A percentile compares a stretch with the other conserved stretches of the same genome.
Evolutionary conservation across 2,797 vertebrate genomes (phyloP).

Genomic region (Manis pentadactyla): DNA sequence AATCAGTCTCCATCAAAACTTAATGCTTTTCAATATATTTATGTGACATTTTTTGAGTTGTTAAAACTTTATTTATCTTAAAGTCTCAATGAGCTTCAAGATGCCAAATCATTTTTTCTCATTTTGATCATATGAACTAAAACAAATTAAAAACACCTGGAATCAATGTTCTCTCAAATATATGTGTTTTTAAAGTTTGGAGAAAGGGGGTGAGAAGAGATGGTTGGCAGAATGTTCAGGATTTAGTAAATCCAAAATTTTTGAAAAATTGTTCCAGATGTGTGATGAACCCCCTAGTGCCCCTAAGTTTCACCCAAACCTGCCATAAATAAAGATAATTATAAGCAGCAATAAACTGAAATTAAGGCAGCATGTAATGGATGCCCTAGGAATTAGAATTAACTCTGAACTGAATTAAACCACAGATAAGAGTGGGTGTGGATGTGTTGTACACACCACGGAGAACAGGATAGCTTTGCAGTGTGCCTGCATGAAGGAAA

Average conservation of each 20-base stretch:
- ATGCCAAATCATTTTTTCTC: conserved; percentile 61
- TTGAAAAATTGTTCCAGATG: conserved; percentile 79
- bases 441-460: not conserved
- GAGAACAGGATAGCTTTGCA: conserved; percentile 16
- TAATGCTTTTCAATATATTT: conserved; percentile 63
- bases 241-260: conserved; percentile 70
- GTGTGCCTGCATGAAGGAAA: not conserved
- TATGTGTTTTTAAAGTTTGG: conserved; percentile 69
- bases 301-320: conserved; percentile 70
- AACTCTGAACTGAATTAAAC: conserved; percentile 24
- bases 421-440: conserved; percentile 21
- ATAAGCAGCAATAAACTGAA: conserved; percentile 65
- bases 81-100: conserved; percentile 59
- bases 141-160: conserved; percentile 78
- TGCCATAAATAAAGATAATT: conserved; percentile 77
- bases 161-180: conserved; percentile 76
- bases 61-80: conserved; percentile 68
- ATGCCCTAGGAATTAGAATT: conserved; percentile 29
- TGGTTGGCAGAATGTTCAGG: conserved; percentile 70
- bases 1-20: conserved; percentile 66
- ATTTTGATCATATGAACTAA: conserved; percentile 66
- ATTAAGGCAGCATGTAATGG: not conserved
- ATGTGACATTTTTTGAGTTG: conserved; percentile 63
- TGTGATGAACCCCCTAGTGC: conserved; percentile 67
- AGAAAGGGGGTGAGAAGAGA: conserved; percentile 54